A percentile compares a stretch with the other conserved stretches of the same genome.
Evolutionary conservation across 2,888 invertebrate genomes (phyloP).

Genomic region (Spodoptera littoralis): DNA sequence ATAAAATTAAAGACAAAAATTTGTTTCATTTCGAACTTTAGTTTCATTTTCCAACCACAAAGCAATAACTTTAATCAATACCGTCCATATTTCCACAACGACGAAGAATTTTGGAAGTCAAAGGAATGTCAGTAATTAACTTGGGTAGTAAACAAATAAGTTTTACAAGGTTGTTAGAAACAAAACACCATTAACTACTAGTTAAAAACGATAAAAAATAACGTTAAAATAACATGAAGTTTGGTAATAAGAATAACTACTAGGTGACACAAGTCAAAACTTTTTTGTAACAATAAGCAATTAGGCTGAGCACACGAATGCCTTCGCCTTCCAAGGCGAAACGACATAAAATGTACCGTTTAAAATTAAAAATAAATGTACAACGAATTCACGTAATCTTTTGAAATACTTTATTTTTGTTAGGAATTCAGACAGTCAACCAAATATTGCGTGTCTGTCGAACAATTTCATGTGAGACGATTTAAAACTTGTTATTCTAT

Average conservation of each 20-base stretch:
- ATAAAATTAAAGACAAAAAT: no score
- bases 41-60: no score
- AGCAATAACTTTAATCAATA: no score
- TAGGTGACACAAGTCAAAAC: slow-evolving; percentile 6
- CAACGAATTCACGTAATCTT: no score
- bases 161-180: slow-evolving; percentile 5
- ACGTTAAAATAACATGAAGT: slow-evolving; percentile 1
- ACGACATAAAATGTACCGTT: not conserved
- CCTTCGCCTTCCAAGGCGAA: not conserved
- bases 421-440: slow-evolving; percentile 2
- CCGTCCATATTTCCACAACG: no score
- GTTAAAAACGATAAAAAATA: slow-evolving; percentile 14
- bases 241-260: slow-evolving; percentile 4
- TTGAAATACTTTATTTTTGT: no score
- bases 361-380: not conserved
- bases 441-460: slow-evolving; percentile 4
- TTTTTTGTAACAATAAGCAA: not conserved
- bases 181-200: slow-evolving; percentile 6
- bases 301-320: not conserved
- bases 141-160: slow-evolving; percentile 6
- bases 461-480: slow-evolving; percentile 3
- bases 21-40: no score
- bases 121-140: no score
- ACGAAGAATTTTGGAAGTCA: no score
- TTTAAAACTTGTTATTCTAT: slow-evolving; percentile 3